Base-by-base conservation (phyloP, 2,797 vertebrate species). In the Somateria mollissima region DNA sequence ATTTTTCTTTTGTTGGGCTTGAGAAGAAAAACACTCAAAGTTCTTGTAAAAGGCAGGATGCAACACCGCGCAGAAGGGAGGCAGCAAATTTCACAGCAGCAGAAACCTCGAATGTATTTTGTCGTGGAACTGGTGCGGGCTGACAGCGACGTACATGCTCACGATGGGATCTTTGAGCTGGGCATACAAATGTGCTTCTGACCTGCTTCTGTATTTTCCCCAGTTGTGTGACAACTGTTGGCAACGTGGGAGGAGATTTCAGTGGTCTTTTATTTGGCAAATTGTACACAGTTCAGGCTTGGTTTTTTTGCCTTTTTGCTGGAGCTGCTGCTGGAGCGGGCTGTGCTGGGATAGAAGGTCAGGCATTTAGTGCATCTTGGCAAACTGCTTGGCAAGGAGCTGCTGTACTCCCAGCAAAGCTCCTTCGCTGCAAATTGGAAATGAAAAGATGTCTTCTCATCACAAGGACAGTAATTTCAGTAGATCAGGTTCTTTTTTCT, bases 241-340 rank as follows among this genome's bases (percentile, higher is more conserved):
- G 66, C 22, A 21, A 0, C 0, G 0, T 4, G 4, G 54, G 67
- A 3, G 1, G 53, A 53, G 27, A 27, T 8, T 34, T 51, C 2
- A 11, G 13, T 1, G 3, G 1, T 21, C 45, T 36, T 9, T 36
- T 45, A 0, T 11, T 30, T 28, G 43, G 78, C 16, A 25, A 0
- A 5, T 4, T 0, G 3, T 3, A 13, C 13, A 2, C 7, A 4
- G 32, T 0, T 21, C 7, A 4, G 47, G 70, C 54, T n/a, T 24
- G 39, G 16, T 36, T 47, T 47, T 6, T 28, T 5, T 3, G 25
- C 67, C 53, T 11, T 6, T 58, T 32, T 36, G 67, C 3, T 69
- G 78, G 73, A 79, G 60, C 66, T 49, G 54, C 0, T 13, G 56
- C 3, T 41, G 64, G 54, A 60, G 39, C 0, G 18, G 65, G 37